phyloP scores from a whole-genome alignment of 37 sponge, comb jelly and placozoan genomes.

The Axinella damicornis region DNA sequence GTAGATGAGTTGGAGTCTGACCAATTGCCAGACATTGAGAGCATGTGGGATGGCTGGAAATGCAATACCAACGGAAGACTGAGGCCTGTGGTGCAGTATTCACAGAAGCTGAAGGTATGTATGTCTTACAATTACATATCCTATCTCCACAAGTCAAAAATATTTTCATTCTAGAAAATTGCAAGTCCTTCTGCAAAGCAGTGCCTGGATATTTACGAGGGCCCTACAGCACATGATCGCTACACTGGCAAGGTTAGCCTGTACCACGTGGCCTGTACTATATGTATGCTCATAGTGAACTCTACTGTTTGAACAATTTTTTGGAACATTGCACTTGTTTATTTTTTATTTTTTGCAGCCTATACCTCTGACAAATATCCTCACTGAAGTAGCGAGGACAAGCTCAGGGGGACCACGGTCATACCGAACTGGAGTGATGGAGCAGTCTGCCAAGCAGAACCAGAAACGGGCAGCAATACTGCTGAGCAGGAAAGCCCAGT shows the following conservation, averaged over 20 bases:
- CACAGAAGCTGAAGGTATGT: not conserved
- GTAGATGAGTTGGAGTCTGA: not conserved
- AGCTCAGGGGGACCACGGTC: too few species aligned
- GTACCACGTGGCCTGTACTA: too few species aligned
- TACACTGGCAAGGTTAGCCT: slow-evolving; percentile 49
- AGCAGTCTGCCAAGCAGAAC: too few species aligned
- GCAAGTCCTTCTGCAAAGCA: slow-evolving; percentile 58
- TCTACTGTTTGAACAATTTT: too few species aligned
- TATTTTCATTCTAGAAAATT: not conserved
- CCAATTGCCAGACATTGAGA: not conserved
- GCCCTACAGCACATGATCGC: slow-evolving; percentile 23
- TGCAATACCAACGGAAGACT: not conserved
- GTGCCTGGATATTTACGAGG: slow-evolving; percentile 51
- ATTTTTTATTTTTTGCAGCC: too few species aligned
- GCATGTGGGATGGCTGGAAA: not conserved
- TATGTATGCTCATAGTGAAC: too few species aligned
- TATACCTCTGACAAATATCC: too few species aligned
- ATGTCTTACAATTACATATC: not conserved
- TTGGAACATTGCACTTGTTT: too few species aligned
- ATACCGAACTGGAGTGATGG: too few species aligned
- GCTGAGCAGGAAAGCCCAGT: slow-evolving; percentile 1
- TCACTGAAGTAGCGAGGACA: too few species aligned
- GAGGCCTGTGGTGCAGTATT: slow-evolving; percentile 9
- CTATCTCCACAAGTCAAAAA: too few species aligned
- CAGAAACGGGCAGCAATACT: not conserved